phyloP scores from a whole-genome alignment of 2,113 vertebrate species.

The Epinephelus fuscoguttatus region DNA sequence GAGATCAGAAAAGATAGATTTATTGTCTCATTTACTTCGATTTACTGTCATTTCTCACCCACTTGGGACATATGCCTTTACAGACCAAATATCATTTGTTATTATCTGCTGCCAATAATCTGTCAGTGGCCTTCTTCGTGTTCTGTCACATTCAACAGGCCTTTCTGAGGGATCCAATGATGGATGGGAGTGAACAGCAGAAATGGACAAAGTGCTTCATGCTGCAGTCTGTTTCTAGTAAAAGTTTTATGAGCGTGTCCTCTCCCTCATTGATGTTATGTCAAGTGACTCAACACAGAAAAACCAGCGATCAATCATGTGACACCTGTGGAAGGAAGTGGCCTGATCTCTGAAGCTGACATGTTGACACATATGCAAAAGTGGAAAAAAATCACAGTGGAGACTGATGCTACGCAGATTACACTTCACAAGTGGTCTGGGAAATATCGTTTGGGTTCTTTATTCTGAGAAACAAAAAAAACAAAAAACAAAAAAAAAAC shows the following conservation, averaged over 20 bases:
- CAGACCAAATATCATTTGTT: neutral
- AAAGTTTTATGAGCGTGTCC: constrained; percentile 57
- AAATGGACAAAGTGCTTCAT: constrained; percentile 42
- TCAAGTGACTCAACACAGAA: constrained; percentile 56
- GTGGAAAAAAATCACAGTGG: constrained; percentile 18
- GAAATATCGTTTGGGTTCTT: constrained; percentile 39
- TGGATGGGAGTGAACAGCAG: constrained; percentile 32
- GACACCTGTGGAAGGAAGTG: constrained; percentile 45
- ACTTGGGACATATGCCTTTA: constrained; percentile 5
- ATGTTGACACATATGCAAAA: constrained; percentile 46
- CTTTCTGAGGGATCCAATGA: constrained; percentile 24
- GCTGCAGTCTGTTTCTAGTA: constrained; percentile 46
- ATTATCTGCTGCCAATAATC: constrained; percentile 23
- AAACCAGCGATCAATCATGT: constrained; percentile 41
- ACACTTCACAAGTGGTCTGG: constrained; percentile 49
- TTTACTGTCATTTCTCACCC: constrained; percentile 25
- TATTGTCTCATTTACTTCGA: constrained; percentile 25
- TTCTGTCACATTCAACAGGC: constrained; percentile 33
- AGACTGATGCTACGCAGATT: constrained; percentile 43
- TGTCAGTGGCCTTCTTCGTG: neutral
- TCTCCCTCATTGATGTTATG: constrained; percentile 51
- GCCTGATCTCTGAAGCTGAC: constrained; percentile 19
- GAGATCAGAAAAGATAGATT: constrained; percentile 16
- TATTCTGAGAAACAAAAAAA: constrained; percentile 20
- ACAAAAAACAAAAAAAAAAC: neutral